phyloP scores from a whole-genome alignment of 2,888 invertebrate genomes.

The Noctua fimbriata region DNA sequence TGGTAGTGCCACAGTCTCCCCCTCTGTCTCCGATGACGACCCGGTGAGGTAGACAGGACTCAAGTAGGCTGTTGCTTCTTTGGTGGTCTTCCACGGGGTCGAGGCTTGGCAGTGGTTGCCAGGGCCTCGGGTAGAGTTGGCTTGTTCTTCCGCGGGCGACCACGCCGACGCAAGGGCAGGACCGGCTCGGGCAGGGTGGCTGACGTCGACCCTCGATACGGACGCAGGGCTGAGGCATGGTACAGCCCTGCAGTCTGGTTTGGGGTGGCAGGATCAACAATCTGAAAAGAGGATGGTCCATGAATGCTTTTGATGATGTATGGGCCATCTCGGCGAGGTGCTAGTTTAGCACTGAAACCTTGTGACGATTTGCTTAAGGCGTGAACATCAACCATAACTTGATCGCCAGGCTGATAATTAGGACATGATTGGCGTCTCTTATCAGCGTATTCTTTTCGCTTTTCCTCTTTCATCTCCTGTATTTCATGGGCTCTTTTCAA shows the following conservation, averaged over 20 bases:
- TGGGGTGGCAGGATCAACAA: neutral
- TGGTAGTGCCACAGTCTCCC: too few species aligned
- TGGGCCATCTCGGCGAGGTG: constrained; percentile 12
- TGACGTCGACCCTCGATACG: neutral
- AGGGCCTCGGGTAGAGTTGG: neutral
- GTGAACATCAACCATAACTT: constrained; percentile 10
- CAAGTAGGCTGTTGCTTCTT: too few species aligned
- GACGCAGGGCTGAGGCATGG: constrained; percentile 2
- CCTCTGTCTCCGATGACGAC: too few species aligned
- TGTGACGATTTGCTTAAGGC: constrained; percentile 8
- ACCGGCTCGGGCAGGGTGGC: neutral
- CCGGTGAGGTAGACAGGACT: too few species aligned
- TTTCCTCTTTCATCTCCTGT: constrained; percentile 50
- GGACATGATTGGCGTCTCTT: constrained; percentile 8
- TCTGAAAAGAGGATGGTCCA: constrained; percentile 19
- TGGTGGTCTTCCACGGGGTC: too few species aligned
- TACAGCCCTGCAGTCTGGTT: neutral
- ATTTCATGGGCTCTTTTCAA: constrained; percentile 43
- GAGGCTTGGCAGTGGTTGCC: too few species aligned
- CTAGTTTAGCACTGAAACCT: constrained; percentile 8
- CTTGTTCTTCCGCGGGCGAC: constrained; percentile 23
- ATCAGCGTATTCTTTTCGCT: constrained; percentile 36
- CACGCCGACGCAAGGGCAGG: constrained; percentile 16
- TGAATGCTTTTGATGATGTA: constrained; percentile 5
- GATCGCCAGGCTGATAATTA: constrained; percentile 1